Evolutionary conservation across 2,113 vertebrate genomes (phyloP).

Genomic region (Poeciliopsis retropinna): DNA sequence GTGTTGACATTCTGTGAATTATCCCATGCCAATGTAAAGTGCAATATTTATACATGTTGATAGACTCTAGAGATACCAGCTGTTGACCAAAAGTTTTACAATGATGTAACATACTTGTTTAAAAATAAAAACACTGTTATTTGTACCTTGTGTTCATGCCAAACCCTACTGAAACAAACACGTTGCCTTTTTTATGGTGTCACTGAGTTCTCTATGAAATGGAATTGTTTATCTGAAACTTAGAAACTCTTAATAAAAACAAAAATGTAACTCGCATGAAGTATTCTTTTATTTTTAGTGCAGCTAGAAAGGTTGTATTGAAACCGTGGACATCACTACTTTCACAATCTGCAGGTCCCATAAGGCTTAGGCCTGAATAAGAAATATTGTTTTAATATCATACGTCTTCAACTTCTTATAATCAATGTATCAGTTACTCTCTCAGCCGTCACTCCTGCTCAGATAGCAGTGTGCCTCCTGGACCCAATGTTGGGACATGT

Average conservation of each 20-base stretch:
- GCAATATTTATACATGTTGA: constrained; percentile 65
- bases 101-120: constrained; percentile 55
- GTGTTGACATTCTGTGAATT: constrained; percentile 54
- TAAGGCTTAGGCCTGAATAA: no score
- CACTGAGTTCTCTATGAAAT: constrained; percentile 34
- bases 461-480: not conserved
- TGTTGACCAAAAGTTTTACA: constrained; percentile 71
- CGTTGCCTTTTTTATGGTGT: constrained; percentile 60
- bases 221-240: constrained; percentile 61
- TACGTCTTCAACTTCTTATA: not conserved
- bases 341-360: not conserved
- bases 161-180: constrained; percentile 42
- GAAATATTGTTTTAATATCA: no score
- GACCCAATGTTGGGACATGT: not conserved
- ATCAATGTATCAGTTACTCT: constrained; percentile 13
- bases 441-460: constrained; percentile 23
- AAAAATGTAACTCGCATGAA: not conserved
- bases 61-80: constrained; percentile 42
- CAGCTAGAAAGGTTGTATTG: not conserved
- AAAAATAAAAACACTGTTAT: constrained; percentile 28
- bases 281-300: not conserved
- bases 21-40: constrained; percentile 64
- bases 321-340: not conserved
- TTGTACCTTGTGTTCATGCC: constrained; percentile 35
- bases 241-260: constrained; percentile 72